These are phyloP conservation scores for Peromyscus leucopus DNA, from an alignment of 2,113 vertebrate genomes.

Conservation along the genomic window DNA sequence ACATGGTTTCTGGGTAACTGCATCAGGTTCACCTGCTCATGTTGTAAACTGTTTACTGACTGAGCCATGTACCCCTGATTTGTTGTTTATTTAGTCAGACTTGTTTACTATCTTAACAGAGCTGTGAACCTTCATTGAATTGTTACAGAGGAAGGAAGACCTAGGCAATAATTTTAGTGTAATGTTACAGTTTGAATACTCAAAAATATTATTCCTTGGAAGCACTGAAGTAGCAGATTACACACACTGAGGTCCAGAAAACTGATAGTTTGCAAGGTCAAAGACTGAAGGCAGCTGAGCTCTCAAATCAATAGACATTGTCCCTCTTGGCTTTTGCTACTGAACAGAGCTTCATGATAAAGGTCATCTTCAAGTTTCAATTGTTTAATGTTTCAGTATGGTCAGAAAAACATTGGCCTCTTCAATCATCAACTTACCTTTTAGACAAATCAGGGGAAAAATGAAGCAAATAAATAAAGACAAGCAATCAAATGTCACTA, in stretches of 20 bases:
- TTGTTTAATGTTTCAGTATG: conserved; percentile 16
- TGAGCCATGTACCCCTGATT: background rate
- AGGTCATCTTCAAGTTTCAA: background rate
- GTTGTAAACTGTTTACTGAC: background rate
- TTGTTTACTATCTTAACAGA: background rate
- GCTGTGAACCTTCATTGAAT: background rate
- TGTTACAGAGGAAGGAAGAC: background rate
- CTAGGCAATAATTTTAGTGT: background rate
- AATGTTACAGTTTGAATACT: background rate
- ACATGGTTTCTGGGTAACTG: background rate
- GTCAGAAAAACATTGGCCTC: background rate
- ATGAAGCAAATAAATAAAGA: conserved; percentile 6
- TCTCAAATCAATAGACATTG: background rate
- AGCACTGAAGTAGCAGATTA: background rate
- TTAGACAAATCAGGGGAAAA: conserved; percentile 8
- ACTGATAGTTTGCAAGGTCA: background rate
- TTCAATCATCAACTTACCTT: conserved; percentile 33
- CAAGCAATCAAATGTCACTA: conserved; percentile 3
- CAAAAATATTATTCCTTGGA: background rate
- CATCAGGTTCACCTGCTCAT: background rate
- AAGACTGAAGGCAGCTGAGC: background rate
- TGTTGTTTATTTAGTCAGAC: background rate
- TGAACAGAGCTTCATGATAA: background rate
- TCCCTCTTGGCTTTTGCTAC: background rate
- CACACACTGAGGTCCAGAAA: background rate